A percentile compares a stretch with the other conserved stretches of the same genome.
Conservation (phyloP, 2,113 vertebrate species). For the Elaphurus davidianus region DNA sequence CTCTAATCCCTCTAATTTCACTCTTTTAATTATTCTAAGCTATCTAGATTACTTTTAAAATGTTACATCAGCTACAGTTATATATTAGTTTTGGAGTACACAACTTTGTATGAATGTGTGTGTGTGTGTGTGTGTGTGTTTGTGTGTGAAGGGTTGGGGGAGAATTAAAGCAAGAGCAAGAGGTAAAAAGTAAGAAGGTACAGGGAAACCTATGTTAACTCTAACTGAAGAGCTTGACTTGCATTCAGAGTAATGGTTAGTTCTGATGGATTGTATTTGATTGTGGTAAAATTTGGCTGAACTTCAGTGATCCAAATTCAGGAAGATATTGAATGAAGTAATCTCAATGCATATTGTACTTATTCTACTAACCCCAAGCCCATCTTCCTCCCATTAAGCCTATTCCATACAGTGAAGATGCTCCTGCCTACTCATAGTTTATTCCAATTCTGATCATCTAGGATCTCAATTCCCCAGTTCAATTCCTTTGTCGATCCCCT, state of each 20-base stretch:
- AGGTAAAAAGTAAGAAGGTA: not conserved
- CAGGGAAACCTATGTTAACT: not conserved
- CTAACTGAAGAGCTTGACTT: not conserved
- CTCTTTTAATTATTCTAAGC: not conserved
- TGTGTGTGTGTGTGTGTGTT: not conserved
- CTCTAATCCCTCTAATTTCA: not conserved
- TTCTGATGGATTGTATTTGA: not conserved
- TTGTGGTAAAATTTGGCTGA: not conserved
- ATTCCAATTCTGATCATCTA: not conserved
- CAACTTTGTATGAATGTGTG: no score
- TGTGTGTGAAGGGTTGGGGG: not conserved
- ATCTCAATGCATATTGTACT: not conserved
- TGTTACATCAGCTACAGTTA: not conserved
- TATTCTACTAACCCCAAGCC: not conserved
- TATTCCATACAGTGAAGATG: not conserved
- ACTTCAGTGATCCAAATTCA: not conserved
- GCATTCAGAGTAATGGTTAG: not conserved
- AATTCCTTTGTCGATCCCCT: fast-evolving
- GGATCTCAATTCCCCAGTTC: not conserved
- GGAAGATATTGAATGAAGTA: not conserved
- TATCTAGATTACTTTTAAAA: not conserved
- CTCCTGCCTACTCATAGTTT: not conserved
- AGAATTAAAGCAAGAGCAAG: not conserved
- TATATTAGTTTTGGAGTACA: not conserved
- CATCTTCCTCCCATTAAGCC: not conserved